phyloP scores from a whole-genome alignment of 1,140 invertebrate species.

The Pseudoatta argentina region DNA sequence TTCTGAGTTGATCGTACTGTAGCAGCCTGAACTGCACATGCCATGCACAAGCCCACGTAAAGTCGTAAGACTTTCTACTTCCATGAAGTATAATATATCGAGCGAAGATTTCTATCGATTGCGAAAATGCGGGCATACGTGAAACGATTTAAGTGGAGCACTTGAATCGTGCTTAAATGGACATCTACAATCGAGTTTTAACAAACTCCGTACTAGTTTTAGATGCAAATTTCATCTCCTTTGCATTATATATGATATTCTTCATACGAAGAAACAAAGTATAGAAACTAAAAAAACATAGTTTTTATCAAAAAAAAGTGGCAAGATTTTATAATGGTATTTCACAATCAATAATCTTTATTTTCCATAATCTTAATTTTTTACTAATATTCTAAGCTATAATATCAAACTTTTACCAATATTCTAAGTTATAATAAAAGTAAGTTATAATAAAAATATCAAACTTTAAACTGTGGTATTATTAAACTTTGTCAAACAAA shows the following conservation, averaged over 20 bases:
- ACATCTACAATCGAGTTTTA: not conserved
- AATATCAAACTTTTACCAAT: too few relatives aligned
- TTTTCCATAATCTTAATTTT: not conserved
- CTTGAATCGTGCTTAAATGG: not conserved
- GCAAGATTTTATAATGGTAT: not conserved
- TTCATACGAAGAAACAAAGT: not conserved
- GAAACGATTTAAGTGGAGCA: slow-evolving; percentile 29
- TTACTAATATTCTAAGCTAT: not conserved
- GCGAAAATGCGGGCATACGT: slow-evolving; percentile 66
- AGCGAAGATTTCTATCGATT: slow-evolving; percentile 78
- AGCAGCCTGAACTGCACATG: not conserved
- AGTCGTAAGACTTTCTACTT: slow-evolving; percentile 81
- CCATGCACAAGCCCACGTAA: not conserved
- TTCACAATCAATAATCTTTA: not conserved
- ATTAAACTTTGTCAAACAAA: not conserved
- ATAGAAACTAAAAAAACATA: not conserved
- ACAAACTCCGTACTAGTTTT: not conserved
- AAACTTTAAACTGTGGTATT: not conserved
- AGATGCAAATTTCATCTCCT: slow-evolving; percentile 12
- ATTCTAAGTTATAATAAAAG: too few relatives aligned
- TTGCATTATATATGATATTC: not conserved
- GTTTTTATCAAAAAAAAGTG: not conserved
- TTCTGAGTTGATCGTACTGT: not conserved
- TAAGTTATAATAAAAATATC: too few relatives aligned
- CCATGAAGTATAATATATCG: slow-evolving; percentile 71